Evolutionary conservation across 2,113 vertebrate genomes (phyloP).

Genomic region (Oreochromis aureus): DNA sequence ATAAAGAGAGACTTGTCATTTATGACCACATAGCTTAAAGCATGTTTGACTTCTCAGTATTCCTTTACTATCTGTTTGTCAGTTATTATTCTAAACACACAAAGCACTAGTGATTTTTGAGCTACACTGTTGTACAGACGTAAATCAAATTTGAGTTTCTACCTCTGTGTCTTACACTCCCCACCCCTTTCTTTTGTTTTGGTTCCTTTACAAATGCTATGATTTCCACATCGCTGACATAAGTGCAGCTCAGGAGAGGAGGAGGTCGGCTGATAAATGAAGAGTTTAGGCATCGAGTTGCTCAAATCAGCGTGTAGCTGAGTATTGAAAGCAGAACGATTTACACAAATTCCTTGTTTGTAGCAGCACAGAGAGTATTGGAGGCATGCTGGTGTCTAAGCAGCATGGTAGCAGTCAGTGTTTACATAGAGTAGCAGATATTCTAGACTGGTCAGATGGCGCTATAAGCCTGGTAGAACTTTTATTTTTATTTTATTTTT

Average conservation of each 20-base stretch:
- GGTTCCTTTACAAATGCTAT: background rate
- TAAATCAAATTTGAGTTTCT: slow-evolving; percentile 71
- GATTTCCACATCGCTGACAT: background rate
- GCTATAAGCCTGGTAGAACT: background rate
- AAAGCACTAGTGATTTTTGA: slow-evolving; percentile 78
- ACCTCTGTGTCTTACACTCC: slow-evolving; percentile 52
- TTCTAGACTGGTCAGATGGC: background rate
- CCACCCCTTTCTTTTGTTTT: background rate
- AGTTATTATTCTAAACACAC: slow-evolving; percentile 79
- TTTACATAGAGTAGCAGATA: slow-evolving; percentile 57
- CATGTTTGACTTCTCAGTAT: slow-evolving; percentile 23
- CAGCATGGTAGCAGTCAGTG: slow-evolving; percentile 51
- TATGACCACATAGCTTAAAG: slow-evolving; percentile 4
- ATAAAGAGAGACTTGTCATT: background rate
- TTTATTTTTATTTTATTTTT: background rate
- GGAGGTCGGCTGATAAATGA: background rate
- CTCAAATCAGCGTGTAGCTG: background rate
- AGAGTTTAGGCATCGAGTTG: background rate
- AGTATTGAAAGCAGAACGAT: background rate
- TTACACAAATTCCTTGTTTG: background rate
- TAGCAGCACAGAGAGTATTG: slow-evolving; percentile 24
- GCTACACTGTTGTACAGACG: slow-evolving; percentile 83
- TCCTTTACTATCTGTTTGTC: slow-evolving; percentile 50
- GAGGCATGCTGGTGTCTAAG: slow-evolving; percentile 1
- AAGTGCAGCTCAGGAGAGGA: slow-evolving; percentile 16